These are phyloP conservation scores for Gadopsis bispinosus DNA, from an alignment of 2,797 vertebrate species.

Conservation along the genomic window DNA sequence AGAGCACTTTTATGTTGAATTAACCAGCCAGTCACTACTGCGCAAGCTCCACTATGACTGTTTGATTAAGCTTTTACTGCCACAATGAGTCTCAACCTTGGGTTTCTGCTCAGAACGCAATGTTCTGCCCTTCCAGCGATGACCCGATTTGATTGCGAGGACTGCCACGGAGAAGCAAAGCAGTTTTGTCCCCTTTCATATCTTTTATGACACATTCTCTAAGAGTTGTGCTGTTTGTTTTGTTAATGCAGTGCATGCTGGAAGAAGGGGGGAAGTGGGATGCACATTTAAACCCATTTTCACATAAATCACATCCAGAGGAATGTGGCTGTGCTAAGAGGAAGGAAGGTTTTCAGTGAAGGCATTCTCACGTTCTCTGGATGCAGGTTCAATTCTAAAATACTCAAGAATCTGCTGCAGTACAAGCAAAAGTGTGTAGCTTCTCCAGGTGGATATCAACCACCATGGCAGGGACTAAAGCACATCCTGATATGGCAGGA, in stretches of 20 bases:
- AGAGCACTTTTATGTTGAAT: background rate
- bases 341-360: constrained; percentile 1
- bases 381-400: background rate
- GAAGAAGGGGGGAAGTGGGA: background rate
- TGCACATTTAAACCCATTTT: constrained; percentile 17
- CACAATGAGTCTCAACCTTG: constrained; percentile 14
- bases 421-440: background rate
- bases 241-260: background rate
- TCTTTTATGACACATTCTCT: background rate
- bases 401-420: background rate
- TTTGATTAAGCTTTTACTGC: constrained; percentile 2
- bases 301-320: constrained; percentile 12
- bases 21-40: background rate
- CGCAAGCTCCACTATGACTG: background rate
- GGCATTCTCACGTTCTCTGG: background rate
- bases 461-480: background rate
- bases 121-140: background rate
- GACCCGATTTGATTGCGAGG: background rate
- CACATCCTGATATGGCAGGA: background rate
- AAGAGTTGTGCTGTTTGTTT: background rate
- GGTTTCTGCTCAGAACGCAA: constrained; percentile 21
- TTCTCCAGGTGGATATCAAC: background rate
- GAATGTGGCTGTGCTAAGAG: constrained; percentile 7
- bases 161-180: background rate
- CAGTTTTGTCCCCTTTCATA: background rate